phyloP scores from a whole-genome alignment of 2,888 invertebrate genomes.

The Pimpla rufipes region DNA sequence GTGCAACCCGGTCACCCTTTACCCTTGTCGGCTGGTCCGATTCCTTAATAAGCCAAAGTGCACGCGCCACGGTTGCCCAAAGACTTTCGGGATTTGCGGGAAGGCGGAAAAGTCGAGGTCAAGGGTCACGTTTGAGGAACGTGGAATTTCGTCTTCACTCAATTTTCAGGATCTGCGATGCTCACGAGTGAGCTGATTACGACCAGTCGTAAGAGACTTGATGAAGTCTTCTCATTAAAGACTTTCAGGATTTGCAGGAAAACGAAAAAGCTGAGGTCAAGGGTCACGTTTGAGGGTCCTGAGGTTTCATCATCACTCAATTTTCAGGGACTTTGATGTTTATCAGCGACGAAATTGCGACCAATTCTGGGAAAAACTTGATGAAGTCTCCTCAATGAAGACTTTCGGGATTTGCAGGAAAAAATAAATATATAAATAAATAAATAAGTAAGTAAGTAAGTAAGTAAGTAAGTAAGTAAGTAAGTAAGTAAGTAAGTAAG shows the following conservation, averaged over 20 bases:
- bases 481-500: no score
- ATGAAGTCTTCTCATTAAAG: no score
- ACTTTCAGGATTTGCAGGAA: constrained; percentile 45
- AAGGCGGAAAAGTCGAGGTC: constrained; percentile 29
- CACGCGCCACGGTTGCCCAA: constrained; percentile 80
- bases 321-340: not conserved
- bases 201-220: no score
- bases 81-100: constrained; percentile 63
- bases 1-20: not conserved
- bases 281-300: not conserved
- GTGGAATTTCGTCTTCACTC: not conserved
- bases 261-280: constrained; percentile 27
- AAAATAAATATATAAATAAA: no score
- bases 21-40: constrained; percentile 72
- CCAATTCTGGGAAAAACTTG: no score
- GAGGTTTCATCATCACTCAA: not conserved
- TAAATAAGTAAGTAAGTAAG: no score
- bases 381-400: no score
- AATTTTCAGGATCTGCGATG: not conserved
- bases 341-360: no score
- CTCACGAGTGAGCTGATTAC: not conserved
- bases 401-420: constrained; percentile 45
- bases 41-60: constrained; percentile 84
- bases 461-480: no score
- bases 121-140: not conserved